Percentiles rank a stretch among this genome's conserved stretches.
Conservation (phyloP, 2,888 invertebrate species). For the Drosophila bunnanda region DNA sequence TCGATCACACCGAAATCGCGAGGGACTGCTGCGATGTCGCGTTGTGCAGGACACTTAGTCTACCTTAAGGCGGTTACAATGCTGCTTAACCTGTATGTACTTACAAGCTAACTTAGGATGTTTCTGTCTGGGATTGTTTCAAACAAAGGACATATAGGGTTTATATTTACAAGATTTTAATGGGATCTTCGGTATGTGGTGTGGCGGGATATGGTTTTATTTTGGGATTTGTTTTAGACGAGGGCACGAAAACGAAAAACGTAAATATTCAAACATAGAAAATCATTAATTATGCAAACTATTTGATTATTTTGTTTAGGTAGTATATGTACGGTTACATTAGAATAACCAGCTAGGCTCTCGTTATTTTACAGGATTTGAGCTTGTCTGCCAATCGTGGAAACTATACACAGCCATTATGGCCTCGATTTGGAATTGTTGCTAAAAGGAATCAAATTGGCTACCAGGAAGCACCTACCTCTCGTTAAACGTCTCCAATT, state of each 20-base stretch:
- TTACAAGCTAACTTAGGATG: constrained; percentile 39
- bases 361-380: constrained; percentile 58
- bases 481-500: constrained; percentile 97
- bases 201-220: constrained; percentile 57
- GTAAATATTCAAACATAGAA: constrained; percentile 78
- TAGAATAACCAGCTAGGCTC: constrained; percentile 63
- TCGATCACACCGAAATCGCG: constrained; percentile 40
- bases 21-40: background rate
- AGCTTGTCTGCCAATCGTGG: constrained; percentile 62
- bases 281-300: constrained; percentile 81
- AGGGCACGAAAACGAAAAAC: constrained; percentile 84
- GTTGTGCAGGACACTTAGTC: constrained; percentile 15
- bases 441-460: constrained; percentile 46
- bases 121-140: constrained; percentile 55
- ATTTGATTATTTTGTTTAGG: constrained; percentile 66
- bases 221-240: constrained; percentile 81
- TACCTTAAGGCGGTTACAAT: constrained; percentile 24
- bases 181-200: constrained; percentile 59
- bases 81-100: constrained; percentile 1
- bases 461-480: constrained; percentile 89
- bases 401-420: constrained; percentile 58
- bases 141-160: constrained; percentile 81
- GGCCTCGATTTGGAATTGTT: constrained; percentile 31
- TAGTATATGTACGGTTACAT: constrained; percentile 25
- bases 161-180: constrained; percentile 70